Evolutionary conservation across 1,140 invertebrate species (phyloP).

Genomic region (Dinoponera quadriceps): DNA sequence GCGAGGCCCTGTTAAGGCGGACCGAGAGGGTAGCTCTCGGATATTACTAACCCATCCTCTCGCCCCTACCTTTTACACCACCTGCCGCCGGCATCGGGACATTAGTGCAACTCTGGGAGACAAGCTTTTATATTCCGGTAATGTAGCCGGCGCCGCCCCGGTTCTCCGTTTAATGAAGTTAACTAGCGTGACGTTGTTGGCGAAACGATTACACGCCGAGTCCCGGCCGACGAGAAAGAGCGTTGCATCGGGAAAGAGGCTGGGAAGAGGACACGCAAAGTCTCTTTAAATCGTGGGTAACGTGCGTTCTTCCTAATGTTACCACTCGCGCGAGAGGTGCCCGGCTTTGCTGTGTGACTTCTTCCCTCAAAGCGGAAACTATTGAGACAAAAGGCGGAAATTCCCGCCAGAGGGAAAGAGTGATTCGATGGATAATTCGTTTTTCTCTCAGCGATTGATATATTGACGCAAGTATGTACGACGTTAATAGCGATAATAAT

Average conservation of each 20-base stretch:
- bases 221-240: constrained; percentile 6
- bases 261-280: neutral
- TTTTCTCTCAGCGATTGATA: neutral
- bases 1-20: constrained; percentile 66
- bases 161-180: constrained; percentile 55
- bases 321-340: neutral
- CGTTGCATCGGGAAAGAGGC: neutral
- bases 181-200: constrained; percentile 59
- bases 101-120: constrained; percentile 62
- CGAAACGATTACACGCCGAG: constrained; percentile 40
- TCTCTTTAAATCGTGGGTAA: constrained; percentile 26
- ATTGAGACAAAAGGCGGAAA: constrained; percentile 2
- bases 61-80: constrained; percentile 52
- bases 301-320: constrained; percentile 6
- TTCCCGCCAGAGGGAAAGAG: neutral
- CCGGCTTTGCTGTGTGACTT: neutral
- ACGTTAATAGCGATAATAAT: neutral
- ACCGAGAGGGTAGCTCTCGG: constrained; percentile 55
- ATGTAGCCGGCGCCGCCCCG: constrained; percentile 49
- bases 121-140: constrained; percentile 59
- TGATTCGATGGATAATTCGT: constrained; percentile 1
- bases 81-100: constrained; percentile 58
- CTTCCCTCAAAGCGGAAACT: neutral
- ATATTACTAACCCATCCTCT: constrained; percentile 60
- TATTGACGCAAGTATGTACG: too few species aligned